Base-by-base conservation (phyloP, 2,797 vertebrate species). In the Poeciliopsis turneri region DNA sequence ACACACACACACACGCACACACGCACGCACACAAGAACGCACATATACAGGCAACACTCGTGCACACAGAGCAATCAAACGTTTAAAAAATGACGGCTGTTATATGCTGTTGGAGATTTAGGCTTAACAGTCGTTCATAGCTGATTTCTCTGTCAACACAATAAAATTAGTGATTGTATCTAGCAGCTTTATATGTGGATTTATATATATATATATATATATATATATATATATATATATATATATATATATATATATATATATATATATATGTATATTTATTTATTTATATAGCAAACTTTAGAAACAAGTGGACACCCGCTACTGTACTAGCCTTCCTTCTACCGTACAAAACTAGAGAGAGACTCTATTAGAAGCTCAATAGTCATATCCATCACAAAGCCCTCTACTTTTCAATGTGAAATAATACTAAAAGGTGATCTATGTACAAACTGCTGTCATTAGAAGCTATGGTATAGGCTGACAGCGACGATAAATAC, bases 391-490 rank as follows among this genome's bases (percentile, higher is more conserved):
- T 96, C 96, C 95, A 93, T 93, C 92, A 88, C 92, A 82, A 88
- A 93, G 93, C 95, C 96, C 94, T 97, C 94, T 92, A 97, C 96
- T 97, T 97, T 98, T 98, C 97, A 98, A 97, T 98, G 97, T 99
- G 98, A 99, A 99, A 98, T 97, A 98, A 97, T 98, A 98, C 95
- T 97, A 96, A 94, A 96, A 96, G 96, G 96, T 97, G 96, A 97
- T 93, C 94, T 98, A 97, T 98, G 94, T 97, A 98, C 96, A 98
- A 86, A 97, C 96, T 94, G 95, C 93, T 96, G 96, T 97, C 96
- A 96, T 94, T 95, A 95, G 94, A 96, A 95, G 95, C 96, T 97
- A 95, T 93, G 83, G 87, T 94, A 97, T 96, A 96, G 97, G 97
- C 92, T 92, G 94, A 96, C 95, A 95, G 95, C 95, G 89, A 93